Evolutionary conservation across 37 sponge, comb jelly and placozoan genomes (phyloP), one percentile per base, ranked within the genome.

Genomic region (Eunapius fragilis): DNA sequence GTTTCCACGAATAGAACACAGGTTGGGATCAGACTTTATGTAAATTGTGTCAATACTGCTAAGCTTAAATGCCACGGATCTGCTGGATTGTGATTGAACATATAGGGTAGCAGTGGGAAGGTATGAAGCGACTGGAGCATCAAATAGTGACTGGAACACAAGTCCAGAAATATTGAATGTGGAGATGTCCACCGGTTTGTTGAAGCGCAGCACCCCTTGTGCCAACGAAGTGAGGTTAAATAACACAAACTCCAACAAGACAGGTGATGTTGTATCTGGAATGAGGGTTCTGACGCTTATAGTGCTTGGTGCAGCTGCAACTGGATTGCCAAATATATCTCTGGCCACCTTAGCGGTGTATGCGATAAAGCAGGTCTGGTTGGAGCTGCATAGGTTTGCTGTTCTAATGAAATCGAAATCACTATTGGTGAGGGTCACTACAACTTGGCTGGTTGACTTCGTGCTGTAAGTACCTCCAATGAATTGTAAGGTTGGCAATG

Each of bases 61-160:
- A 23, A 96, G 84, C 13, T 36, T 45, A 48, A 96, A 78, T 23
- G 68, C 81, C 5, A 96, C 70, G 0, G 68, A 32, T 22, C 86
- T 79, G 17, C 89, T 77, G 48, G 79, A 35, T 2, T n/a, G 71
- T 35, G 86, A 30, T 25, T 14, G 7, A 0, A 81, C 19, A 48
- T 75, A 72, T 38, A 79, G 35, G 25, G 80, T 79, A 3, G 70
- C 85, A 79, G 69, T 73, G 14, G 93, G 91, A 25, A 85, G 75
- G 68, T 83, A 81, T 77, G 77, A 81, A 24, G 88, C 67, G 19
- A 92, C 48, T 31, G 93, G 91, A 50, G 92, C 78, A 10, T 70
- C 87, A 88, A 91, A 96, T 74, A 96, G 81, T 22, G 93, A 90
- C 36, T 89, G 92, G 37, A 97, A 87, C 26, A 84, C 82, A 68